A percentile compares a stretch with the other conserved stretches of the same genome.
Evolutionary conservation across 2,888 invertebrate species (phyloP).

Genomic region (Drosophila subsilvestris): DNA sequence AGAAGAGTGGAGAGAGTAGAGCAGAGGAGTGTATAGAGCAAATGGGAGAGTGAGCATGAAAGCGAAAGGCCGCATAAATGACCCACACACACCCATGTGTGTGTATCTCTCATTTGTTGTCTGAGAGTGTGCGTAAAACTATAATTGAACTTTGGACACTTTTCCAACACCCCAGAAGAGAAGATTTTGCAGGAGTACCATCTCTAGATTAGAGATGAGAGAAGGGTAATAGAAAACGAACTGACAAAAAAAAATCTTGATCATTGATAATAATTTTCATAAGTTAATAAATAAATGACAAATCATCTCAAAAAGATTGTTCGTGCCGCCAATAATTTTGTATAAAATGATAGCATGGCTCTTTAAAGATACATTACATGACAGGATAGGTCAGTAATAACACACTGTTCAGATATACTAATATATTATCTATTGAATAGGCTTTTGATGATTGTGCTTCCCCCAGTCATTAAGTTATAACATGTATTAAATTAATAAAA

Average conservation of each 20-base stretch:
- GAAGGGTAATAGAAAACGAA: background rate
- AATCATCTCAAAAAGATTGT: background rate
- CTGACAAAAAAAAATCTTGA: no score
- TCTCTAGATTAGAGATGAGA: background rate
- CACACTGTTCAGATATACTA: background rate
- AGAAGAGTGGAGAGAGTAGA: background rate
- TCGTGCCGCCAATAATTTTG: background rate
- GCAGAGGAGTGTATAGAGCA: background rate
- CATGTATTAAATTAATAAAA: background rate
- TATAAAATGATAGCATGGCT: background rate
- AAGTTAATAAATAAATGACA: background rate
- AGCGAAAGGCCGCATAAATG: conserved; percentile 63
- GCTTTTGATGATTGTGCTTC: background rate
- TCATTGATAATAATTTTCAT: background rate
- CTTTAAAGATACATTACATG: background rate
- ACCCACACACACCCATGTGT: conserved; percentile 12
- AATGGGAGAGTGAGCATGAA: conserved; percentile 47
- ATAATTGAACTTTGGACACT: conserved; percentile 26
- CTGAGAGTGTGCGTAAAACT: conserved; percentile 5
- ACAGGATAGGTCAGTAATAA: background rate
- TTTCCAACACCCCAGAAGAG: background rate
- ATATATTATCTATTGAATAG: background rate
- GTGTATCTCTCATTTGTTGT: background rate
- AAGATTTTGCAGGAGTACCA: background rate
- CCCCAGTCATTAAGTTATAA: background rate